These are phyloP conservation scores for Synaphobranchus kaupii DNA, from an alignment of 2,797 vertebrate species.

Conservation along the genomic window DNA sequence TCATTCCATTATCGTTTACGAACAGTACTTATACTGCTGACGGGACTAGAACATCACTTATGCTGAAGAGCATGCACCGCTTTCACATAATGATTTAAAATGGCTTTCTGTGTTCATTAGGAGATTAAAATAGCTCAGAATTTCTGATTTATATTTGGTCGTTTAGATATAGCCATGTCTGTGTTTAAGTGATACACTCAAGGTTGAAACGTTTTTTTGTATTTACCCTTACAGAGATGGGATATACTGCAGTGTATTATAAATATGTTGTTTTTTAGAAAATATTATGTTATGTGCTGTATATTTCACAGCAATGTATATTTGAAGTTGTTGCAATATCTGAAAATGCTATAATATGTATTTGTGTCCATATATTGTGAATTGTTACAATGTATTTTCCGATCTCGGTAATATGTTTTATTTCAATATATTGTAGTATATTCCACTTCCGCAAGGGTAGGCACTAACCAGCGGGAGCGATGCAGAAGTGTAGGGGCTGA, in stretches of 20 bases:
- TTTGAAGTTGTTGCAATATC: neutral
- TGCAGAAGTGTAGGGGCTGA: neutral
- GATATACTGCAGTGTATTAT: neutral
- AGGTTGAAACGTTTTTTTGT: neutral
- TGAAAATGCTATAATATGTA: neutral
- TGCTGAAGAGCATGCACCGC: neutral
- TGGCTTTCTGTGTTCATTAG: conserved; percentile 2
- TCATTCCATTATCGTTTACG: neutral
- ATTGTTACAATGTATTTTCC: neutral
- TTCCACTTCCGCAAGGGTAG: too few species aligned
- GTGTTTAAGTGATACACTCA: neutral
- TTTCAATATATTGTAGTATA: neutral
- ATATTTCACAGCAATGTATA: neutral
- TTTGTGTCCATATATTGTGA: neutral
- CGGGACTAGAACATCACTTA: neutral
- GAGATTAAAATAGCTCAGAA: neutral
- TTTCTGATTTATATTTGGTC: neutral
- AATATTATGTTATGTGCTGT: too few species aligned
- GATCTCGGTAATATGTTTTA: neutral
- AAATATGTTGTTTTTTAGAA: neutral
- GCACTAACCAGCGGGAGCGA: neutral
- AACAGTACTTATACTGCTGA: neutral
- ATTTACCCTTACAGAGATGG: neutral
- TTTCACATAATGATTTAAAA: conserved; percentile 7
- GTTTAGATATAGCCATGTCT: neutral